These are phyloP conservation scores for Macrostomum lignano DNA, from an alignment of 1,140 invertebrate genomes.

Conservation along the genomic window DNA sequence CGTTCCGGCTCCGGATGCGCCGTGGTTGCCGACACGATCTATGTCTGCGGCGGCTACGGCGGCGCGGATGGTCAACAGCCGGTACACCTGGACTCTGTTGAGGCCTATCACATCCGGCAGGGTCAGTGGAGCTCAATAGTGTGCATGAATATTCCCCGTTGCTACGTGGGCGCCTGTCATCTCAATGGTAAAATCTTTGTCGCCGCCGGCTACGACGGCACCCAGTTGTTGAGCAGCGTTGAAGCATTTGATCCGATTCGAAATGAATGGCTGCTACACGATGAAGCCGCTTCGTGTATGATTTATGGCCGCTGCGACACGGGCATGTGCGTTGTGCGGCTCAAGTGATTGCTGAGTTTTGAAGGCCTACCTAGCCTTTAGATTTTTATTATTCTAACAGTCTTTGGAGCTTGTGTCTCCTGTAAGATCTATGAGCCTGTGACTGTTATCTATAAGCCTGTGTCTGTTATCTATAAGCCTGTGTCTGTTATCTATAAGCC, in stretches of 20 bases:
- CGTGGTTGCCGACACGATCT: conserved; percentile 17
- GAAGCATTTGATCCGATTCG: conserved; percentile 15
- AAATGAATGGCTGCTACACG: conserved; percentile 13
- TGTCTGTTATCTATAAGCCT: no score
- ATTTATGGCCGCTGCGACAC: conserved; percentile 18
- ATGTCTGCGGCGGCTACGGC: conserved; percentile 22
- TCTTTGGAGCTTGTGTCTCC: no score
- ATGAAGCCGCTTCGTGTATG: conserved; percentile 12
- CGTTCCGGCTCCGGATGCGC: conserved; percentile 21
- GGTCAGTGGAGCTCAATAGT: conserved; percentile 14
- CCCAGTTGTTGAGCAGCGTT: conserved; percentile 13
- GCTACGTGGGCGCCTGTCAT: conserved; percentile 21
- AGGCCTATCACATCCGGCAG: conserved; percentile 14
- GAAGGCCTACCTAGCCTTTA: no score
- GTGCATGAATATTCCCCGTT: conserved; percentile 17
- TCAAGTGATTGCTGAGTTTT: no score
- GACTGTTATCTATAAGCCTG: no score
- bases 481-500: no score
- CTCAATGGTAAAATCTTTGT: conserved; percentile 18
- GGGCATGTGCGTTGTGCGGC: conserved; percentile 15
- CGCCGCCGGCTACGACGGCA: conserved; percentile 21
- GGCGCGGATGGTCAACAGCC: conserved; percentile 8
- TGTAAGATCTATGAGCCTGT: no score
- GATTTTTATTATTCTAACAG: no score
- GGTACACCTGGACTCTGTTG: conserved; percentile 16